Evolutionary conservation across 2,888 invertebrate genomes (phyloP).

Genomic region (Hipparchia semele): DNA sequence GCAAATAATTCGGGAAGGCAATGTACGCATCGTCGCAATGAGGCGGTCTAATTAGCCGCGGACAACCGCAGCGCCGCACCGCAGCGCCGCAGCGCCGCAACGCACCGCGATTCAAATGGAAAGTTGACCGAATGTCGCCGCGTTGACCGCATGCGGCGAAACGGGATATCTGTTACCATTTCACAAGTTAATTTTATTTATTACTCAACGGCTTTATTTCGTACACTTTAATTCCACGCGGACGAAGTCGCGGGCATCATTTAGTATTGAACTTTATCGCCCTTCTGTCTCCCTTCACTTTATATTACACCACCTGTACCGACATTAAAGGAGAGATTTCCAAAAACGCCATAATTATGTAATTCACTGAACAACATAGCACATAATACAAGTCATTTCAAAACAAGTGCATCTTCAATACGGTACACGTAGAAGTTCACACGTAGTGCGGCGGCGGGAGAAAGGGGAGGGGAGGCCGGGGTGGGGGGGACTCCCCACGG

Average conservation of each 20-base stretch:
- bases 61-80: neutral
- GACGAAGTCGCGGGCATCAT: no score
- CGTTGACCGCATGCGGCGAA: no score
- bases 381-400: conserved; percentile 17
- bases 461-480: conserved; percentile 24
- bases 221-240: no score
- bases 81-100: neutral
- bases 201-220: no score
- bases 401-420: conserved; percentile 41
- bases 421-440: conserved; percentile 45
- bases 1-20: neutral
- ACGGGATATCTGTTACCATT: no score
- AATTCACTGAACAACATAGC: conserved; percentile 1
- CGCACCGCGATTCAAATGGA: neutral
- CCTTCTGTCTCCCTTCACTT: no score
- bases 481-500: conserved; percentile 60
- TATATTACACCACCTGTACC: no score
- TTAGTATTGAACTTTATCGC: no score
- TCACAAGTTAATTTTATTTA: no score
- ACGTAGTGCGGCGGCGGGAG: conserved; percentile 42
- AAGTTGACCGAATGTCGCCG: neutral
- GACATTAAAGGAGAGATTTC: conserved; percentile 55
- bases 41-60: conserved; percentile 11
- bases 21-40: conserved; percentile 2
- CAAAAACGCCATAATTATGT: conserved; percentile 9